Conservation (phyloP, 2,888 invertebrate genomes). For the Ichneumoninae sp. region DNA sequence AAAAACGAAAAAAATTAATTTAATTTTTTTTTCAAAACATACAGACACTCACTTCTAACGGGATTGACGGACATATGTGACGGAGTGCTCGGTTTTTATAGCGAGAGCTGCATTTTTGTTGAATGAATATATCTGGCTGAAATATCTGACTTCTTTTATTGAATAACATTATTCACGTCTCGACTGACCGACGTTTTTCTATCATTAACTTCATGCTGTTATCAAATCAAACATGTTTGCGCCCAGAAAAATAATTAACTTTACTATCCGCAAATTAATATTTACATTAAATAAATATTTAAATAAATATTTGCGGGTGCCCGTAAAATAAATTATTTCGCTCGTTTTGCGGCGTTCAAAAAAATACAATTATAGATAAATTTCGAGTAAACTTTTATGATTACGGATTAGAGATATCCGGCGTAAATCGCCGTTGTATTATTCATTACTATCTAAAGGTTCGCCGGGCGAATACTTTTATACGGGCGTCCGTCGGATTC, state of each 20-base stretch:
- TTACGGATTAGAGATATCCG: not conserved
- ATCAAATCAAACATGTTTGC: too few species aligned
- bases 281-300: too few species aligned
- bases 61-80: constrained; percentile 1
- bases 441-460: not conserved
- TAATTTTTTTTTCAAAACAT: not conserved
- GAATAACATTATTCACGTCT: not conserved
- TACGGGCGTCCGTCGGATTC: not conserved
- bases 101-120: not conserved
- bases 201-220: too few species aligned
- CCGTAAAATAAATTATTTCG: too few species aligned
- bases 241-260: too few species aligned
- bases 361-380: not conserved
- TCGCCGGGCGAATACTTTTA: not conserved
- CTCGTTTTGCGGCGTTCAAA: not conserved
- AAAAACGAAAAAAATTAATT: constrained; percentile 3
- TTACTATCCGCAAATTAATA: too few species aligned
- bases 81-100: not conserved
- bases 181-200: too few species aligned
- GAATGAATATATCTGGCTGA: not conserved
- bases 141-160: not conserved
- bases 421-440: not conserved
- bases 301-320: too few species aligned
- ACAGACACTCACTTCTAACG: not conserved
- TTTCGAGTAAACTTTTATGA: not conserved